Conservation (phyloP, 1,140 invertebrate species). For the Formica exsecta region DNA sequence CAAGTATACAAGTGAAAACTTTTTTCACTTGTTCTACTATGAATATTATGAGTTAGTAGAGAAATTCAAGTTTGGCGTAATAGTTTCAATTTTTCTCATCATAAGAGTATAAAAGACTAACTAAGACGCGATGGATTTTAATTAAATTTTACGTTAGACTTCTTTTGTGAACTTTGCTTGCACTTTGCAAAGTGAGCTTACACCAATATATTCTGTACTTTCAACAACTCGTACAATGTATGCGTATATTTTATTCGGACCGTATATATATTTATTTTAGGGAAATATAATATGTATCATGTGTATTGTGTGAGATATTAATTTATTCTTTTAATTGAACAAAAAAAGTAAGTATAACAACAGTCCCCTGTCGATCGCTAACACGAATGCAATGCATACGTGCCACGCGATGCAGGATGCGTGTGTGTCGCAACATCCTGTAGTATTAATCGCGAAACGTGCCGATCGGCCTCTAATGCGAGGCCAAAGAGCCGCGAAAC, state of each 20-base stretch:
- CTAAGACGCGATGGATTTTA: conserved; percentile 7
- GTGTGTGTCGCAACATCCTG: conserved; percentile 53
- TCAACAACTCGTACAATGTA: not conserved
- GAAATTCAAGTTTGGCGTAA: conserved; percentile 41
- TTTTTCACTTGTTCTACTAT: not conserved
- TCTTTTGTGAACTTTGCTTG: conserved; percentile 25
- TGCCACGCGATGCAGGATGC: conserved; percentile 32
- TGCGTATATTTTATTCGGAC: not conserved
- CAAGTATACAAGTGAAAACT: not conserved
- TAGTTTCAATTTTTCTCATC: conserved; percentile 48
- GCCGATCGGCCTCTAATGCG: conserved; percentile 51
- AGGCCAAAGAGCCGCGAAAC: conserved; percentile 54
- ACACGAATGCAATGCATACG: conserved; percentile 1
- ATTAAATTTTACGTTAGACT: conserved; percentile 48
- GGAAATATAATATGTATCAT: not conserved
- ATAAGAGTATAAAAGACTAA: conserved; percentile 12
- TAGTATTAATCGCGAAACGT: conserved; percentile 54
- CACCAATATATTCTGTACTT: not conserved
- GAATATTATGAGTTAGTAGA: conserved; percentile 21
- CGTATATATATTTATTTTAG: conserved; percentile 3
- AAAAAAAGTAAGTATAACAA: conserved; percentile 10
- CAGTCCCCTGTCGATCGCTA: not conserved
- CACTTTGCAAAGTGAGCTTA: not conserved
- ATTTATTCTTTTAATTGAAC: not conserved
- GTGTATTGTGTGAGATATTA: not conserved